phyloP scores from a whole-genome alignment of 2,797 vertebrate species.

The Todus mexicanus region DNA sequence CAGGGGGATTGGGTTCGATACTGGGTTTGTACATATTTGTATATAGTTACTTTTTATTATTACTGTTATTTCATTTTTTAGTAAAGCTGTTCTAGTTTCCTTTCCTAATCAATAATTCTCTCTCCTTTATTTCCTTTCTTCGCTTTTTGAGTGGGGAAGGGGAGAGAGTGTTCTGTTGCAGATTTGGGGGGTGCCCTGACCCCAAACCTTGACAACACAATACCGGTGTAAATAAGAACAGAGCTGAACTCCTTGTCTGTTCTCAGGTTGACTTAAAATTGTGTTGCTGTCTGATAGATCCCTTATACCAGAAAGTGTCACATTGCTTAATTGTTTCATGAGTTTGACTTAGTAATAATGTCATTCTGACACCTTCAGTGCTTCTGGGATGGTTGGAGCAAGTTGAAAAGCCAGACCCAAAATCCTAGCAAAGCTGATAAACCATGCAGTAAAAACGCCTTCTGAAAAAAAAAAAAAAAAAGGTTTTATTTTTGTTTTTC shows the following conservation, averaged over 20 bases:
- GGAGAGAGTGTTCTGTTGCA: too few species aligned
- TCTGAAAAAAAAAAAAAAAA: not conserved
- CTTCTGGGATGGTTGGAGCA: not conserved
- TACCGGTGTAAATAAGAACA: not conserved
- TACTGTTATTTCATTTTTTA: too few species aligned
- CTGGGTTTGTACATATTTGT: too few species aligned
- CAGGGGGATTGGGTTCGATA: too few species aligned
- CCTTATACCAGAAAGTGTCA: not conserved
- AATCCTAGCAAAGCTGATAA: not conserved
- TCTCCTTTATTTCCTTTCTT: too few species aligned
- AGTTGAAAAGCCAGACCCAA: not conserved
- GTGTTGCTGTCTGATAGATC: not conserved
- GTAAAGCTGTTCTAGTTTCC: too few species aligned
- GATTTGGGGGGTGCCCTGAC: too few species aligned
- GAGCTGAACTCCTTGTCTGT: not conserved
- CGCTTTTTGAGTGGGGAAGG: too few species aligned
- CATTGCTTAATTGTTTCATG: not conserved
- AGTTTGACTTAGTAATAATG: not conserved
- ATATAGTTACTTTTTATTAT: too few species aligned
- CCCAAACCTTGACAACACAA: too few species aligned
- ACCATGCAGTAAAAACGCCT: not conserved
- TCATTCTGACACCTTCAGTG: not conserved
- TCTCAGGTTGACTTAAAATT: not conserved
- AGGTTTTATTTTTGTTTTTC: not conserved
- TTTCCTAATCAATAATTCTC: too few species aligned